Evolutionary conservation across 2,888 invertebrate species (phyloP).

Genomic region (Nineta flava): DNA sequence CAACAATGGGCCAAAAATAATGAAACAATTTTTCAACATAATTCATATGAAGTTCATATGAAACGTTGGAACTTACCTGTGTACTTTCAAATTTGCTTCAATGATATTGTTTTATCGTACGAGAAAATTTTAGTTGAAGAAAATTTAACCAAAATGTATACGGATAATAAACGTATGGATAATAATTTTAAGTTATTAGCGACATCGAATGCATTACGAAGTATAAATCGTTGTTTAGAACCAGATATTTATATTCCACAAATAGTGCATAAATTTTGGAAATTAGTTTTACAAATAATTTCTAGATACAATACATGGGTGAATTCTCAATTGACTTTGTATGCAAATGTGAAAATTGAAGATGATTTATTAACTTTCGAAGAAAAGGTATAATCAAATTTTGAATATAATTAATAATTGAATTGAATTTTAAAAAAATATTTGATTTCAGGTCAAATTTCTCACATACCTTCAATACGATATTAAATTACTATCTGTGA

Average conservation of each 20-base stretch:
- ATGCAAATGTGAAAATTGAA: neutral
- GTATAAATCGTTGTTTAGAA: conserved; percentile 46
- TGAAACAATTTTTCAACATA: conserved; percentile 40
- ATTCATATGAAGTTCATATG: conserved; percentile 56
- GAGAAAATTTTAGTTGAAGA: conserved; percentile 29
- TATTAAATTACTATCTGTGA: conserved; percentile 21
- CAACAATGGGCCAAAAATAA: conserved; percentile 41
- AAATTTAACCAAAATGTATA: conserved; percentile 12
- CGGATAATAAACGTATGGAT: conserved; percentile 16
- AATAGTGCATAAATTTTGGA: conserved; percentile 73
- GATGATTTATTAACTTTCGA: conserved; percentile 3
- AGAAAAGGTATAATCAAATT: conserved; percentile 4
- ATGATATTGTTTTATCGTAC: conserved; percentile 69
- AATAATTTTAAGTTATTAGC: conserved; percentile 31
- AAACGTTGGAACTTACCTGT: conserved; percentile 87
- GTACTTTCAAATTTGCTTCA: conserved; percentile 92
- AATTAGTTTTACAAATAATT: conserved; percentile 68
- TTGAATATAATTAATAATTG: too few relatives aligned
- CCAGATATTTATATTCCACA: conserved; percentile 65
- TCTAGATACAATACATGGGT: conserved; percentile 68
- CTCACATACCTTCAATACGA: conserved; percentile 28
- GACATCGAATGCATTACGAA: conserved; percentile 32
- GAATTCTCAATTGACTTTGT: conserved; percentile 19
- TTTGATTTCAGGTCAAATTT: conserved; percentile 17
- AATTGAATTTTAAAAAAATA: neutral